phyloP scores from a whole-genome alignment of 1,140 invertebrate genomes.

The Gryllus bimaculatus region DNA sequence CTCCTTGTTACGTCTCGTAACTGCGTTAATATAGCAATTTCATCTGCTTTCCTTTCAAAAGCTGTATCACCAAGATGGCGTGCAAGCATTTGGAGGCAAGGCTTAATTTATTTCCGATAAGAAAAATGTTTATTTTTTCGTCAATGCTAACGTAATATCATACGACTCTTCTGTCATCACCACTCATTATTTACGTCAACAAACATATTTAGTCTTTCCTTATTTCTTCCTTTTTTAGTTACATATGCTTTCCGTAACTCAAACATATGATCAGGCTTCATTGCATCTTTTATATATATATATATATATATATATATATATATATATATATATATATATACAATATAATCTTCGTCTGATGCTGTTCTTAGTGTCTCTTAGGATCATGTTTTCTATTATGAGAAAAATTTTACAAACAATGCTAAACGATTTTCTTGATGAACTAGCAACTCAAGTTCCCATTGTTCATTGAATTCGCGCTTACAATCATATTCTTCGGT shows the following conservation, averaged over 20 bases:
- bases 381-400: background rate
- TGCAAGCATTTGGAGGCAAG: background rate
- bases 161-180: background rate
- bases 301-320: too few relatives aligned
- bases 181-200: background rate
- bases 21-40: background rate
- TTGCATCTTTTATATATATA: too few relatives aligned
- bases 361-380: background rate
- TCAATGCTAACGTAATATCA: background rate
- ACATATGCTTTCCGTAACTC: background rate
- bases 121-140: background rate
- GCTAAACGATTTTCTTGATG: background rate
- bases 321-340: too few relatives aligned
- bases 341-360: background rate
- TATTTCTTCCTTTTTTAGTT: background rate
- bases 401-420: background rate
- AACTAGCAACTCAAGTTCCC: too few relatives aligned
- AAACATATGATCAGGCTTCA: background rate
- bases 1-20: background rate
- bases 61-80: background rate
- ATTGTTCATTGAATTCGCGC: too few relatives aligned
- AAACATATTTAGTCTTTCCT: background rate
- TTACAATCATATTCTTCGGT: too few relatives aligned
- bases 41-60: background rate
- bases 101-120: background rate